Evolutionary conservation across 1,140 invertebrate genomes (phyloP).

Genomic region (Pseudomyrmex gracilis): DNA sequence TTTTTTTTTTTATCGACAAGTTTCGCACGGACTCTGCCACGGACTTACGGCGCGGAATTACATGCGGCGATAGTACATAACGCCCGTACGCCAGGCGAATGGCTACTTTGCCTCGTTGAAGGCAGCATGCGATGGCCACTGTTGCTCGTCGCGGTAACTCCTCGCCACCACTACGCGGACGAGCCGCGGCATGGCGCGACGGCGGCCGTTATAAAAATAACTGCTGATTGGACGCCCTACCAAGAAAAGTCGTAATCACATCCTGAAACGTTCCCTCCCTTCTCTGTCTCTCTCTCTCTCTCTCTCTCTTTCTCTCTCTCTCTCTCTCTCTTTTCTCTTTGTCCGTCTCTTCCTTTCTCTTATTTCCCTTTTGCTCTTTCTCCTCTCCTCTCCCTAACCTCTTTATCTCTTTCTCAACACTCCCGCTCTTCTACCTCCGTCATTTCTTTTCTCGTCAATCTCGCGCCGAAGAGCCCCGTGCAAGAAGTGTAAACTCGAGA

Average conservation of each 20-base stretch:
- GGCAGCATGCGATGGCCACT: conserved; percentile 75
- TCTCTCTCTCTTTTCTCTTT: conserved; percentile 45
- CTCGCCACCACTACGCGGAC: conserved; percentile 60
- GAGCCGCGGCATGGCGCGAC: conserved; percentile 69
- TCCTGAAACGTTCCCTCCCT: conserved; percentile 81
- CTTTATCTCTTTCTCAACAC: conserved; percentile 7
- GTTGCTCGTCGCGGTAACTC: conserved; percentile 63
- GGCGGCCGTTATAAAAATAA: conserved; percentile 85
- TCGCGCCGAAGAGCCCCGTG: not conserved
- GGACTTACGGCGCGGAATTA: conserved; percentile 50
- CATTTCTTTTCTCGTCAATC: not conserved
- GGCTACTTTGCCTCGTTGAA: conserved; percentile 76
- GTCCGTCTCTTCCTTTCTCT: conserved; percentile 39
- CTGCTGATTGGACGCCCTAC: conserved; percentile 85
- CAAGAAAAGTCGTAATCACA: conserved; percentile 86
- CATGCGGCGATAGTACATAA: conserved; percentile 65
- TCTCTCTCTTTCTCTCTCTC: conserved; percentile 40
- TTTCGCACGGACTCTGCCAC: conserved; percentile 21
- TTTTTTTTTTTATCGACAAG: not conserved
- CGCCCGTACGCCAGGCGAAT: conserved; percentile 63
- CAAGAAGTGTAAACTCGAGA: not conserved
- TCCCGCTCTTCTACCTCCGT: conserved; percentile 32
- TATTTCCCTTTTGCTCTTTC: conserved; percentile 3
- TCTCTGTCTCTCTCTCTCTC: conserved; percentile 60
- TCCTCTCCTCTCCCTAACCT: conserved; percentile 18